Evolutionary conservation across 2,797 vertebrate species (phyloP).

Genomic region (Erethizon dorsatum): DNA sequence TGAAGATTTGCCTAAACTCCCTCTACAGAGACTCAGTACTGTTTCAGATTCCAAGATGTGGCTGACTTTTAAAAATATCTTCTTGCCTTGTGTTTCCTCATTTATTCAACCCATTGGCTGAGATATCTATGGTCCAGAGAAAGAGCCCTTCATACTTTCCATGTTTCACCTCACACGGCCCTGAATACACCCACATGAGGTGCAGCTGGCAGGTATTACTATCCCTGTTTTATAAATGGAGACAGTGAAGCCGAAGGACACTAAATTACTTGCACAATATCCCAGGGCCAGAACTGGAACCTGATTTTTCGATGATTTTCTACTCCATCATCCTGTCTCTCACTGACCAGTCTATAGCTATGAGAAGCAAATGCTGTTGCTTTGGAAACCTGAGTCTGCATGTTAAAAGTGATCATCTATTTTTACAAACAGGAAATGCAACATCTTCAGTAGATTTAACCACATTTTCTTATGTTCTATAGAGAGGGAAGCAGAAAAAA

Average conservation of each 20-base stretch:
- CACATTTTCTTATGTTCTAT: neutral
- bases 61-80: neutral
- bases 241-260: neutral
- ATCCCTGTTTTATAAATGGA: neutral
- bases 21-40: neutral
- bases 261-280: neutral
- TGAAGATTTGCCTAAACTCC: neutral
- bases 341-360: neutral
- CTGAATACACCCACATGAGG: neutral
- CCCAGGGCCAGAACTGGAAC: neutral
- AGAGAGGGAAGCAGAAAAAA: neutral
- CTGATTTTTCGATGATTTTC: neutral
- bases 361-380: neutral
- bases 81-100: constrained; percentile 16
- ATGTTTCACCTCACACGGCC: neutral
- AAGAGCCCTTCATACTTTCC: neutral
- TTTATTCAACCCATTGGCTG: neutral
- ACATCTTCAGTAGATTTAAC: neutral
- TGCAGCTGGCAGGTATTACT: neutral
- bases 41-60: neutral
- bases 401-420: neutral
- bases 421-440: constrained; percentile 35
- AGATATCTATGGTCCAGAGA: neutral
- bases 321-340: neutral
- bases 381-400: constrained; percentile 29